Evolutionary conservation across 2,888 invertebrate species (phyloP).

Genomic region (Conistra vaccinii): DNA sequence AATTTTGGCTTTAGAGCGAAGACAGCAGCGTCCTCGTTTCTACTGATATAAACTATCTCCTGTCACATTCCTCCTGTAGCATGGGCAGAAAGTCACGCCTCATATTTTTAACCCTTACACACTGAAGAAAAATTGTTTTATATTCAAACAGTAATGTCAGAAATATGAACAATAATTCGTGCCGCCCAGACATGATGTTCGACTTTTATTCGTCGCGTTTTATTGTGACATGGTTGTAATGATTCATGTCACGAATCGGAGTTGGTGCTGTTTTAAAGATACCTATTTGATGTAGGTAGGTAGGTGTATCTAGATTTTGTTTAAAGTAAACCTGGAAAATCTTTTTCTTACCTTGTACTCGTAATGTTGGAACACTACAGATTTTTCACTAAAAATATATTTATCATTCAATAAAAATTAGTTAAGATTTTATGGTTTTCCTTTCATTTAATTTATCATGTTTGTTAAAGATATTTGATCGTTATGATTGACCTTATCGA

Average conservation of each 20-base stretch:
- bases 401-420: too few relatives aligned
- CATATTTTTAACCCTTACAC: background rate
- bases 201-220: conserved; percentile 65
- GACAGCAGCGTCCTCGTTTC: too few relatives aligned
- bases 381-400: too few relatives aligned
- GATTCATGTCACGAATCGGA: conserved; percentile 62
- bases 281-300: conserved; percentile 10
- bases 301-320: conserved; percentile 7
- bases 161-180: conserved; percentile 62
- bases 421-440: too few relatives aligned
- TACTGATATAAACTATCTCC: background rate
- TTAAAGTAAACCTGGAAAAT: background rate
- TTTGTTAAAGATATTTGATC: too few relatives aligned
- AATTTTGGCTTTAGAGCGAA: background rate
- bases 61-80: background rate
- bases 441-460: too few relatives aligned
- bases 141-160: conserved; percentile 48
- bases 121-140: conserved; percentile 34
- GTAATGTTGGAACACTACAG: too few relatives aligned
- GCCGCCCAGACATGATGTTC: conserved; percentile 57
- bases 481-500: too few relatives aligned
- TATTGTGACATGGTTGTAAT: conserved; percentile 62
- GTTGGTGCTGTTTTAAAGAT: conserved; percentile 22
- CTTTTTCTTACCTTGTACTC: too few relatives aligned
- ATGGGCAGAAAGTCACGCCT: background rate